Evolutionary conservation across 2,113 vertebrate species (phyloP).

Genomic region (Steatornis caripensis): DNA sequence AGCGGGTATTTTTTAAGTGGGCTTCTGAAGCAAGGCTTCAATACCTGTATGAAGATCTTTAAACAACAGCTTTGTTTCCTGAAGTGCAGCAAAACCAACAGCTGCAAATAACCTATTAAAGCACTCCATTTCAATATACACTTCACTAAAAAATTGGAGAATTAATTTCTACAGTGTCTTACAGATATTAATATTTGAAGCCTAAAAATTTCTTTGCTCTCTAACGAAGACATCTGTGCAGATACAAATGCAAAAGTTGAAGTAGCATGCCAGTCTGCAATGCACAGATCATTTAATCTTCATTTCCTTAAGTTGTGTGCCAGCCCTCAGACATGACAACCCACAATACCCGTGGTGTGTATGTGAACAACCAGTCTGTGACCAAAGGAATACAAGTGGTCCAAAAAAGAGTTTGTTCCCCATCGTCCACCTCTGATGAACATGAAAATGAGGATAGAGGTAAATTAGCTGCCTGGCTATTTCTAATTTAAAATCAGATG

Average conservation of each 20-base stretch:
- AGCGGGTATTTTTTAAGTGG: not conserved
- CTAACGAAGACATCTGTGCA: not conserved
- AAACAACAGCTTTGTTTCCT: not conserved
- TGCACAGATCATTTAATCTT: not conserved
- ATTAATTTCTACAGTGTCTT: not conserved
- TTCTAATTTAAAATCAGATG: not conserved
- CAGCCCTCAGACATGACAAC: not conserved
- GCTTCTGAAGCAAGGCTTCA: not conserved
- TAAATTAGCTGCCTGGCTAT: not conserved
- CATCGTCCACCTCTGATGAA: not conserved
- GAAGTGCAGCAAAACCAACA: not conserved
- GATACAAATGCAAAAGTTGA: not conserved
- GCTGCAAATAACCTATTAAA: not conserved
- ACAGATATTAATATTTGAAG: not conserved
- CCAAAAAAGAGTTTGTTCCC: not conserved
- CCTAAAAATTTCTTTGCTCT: not conserved
- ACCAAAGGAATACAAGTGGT: not conserved
- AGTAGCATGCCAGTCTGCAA: not conserved
- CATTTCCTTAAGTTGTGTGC: not conserved
- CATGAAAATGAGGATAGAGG: not conserved
- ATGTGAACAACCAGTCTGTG: not conserved
- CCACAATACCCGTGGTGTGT: accelerated
- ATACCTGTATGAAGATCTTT: not conserved
- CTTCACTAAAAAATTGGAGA: not conserved
- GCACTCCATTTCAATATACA: not conserved